Evolutionary conservation across 92 coral and sea anemone species (phyloP).

Genomic region (Chrysogorgia sp.): DNA sequence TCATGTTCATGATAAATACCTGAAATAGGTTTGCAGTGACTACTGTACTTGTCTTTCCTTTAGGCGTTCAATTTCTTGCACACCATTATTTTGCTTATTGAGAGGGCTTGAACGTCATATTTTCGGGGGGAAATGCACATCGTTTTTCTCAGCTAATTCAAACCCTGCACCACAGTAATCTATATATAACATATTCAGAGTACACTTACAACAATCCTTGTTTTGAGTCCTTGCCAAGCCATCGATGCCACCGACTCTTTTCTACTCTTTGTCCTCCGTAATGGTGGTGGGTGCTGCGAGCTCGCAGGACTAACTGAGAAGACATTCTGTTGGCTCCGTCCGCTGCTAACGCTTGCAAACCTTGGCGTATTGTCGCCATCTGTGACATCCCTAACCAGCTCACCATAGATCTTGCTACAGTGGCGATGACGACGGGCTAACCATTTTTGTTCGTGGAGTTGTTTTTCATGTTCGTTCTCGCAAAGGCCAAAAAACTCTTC

Average conservation of each 20-base stretch:
- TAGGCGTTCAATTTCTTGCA: no score
- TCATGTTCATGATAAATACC: slow-evolving; percentile 1
- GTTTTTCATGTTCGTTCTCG: slow-evolving; percentile 81
- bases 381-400: slow-evolving; percentile 54
- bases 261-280: slow-evolving; percentile 80
- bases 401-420: slow-evolving; percentile 86
- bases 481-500: slow-evolving; percentile 93
- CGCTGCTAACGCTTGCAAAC: slow-evolving; percentile 55
- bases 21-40: not conserved
- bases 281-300: slow-evolving; percentile 38
- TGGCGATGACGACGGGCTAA: slow-evolving; percentile 78
- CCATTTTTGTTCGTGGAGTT: slow-evolving; percentile 79
- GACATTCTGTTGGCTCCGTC: slow-evolving; percentile 65
- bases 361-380: slow-evolving; percentile 69
- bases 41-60: not conserved
- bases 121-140: no score
- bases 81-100: no score
- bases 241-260: slow-evolving; percentile 90
- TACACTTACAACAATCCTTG: slow-evolving; percentile 60
- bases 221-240: slow-evolving; percentile 91
- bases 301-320: slow-evolving; percentile 22
- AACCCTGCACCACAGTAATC: slow-evolving; percentile 29
- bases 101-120: no score
- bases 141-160: not conserved
- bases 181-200: slow-evolving; percentile 2